Percentiles rank a stretch among this genome's conserved stretches.
Evolutionary conservation across 2,113 vertebrate genomes (phyloP).

Genomic region (Salminus brasiliensis): DNA sequence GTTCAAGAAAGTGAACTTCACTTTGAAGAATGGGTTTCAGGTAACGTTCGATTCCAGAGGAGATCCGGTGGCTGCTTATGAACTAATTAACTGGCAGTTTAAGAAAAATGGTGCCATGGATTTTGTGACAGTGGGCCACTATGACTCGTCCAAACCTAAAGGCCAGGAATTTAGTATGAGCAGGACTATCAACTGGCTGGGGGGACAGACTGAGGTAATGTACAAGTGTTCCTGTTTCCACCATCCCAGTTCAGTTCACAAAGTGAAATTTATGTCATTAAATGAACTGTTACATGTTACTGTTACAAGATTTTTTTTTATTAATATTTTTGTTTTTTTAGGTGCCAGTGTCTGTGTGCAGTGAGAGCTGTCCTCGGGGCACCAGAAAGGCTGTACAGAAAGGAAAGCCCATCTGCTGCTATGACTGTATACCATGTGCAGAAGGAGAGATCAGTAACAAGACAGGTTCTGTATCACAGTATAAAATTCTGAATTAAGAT

Average conservation of each 20-base stretch:
- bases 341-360: conserved; percentile 69
- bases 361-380: conserved; percentile 64
- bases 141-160: conserved; percentile 54
- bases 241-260: too few species aligned
- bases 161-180: conserved; percentile 60
- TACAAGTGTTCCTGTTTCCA: not conserved
- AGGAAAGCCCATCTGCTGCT: too few species aligned
- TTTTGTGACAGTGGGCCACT: conserved; percentile 63
- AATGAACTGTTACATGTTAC: too few species aligned
- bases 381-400: conserved; percentile 67
- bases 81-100: conserved; percentile 72
- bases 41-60: conserved; percentile 71
- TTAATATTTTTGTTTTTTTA: too few species aligned
- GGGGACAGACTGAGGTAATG: conserved; percentile 54
- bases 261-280: too few species aligned
- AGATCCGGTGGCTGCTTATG: conserved; percentile 68
- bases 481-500: not conserved
- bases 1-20: conserved; percentile 64
- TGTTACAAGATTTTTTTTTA: too few species aligned
- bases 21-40: conserved; percentile 61
- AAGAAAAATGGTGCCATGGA: conserved; percentile 44
- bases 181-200: conserved; percentile 64
- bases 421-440: too few species aligned
- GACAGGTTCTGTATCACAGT: conserved; percentile 60
- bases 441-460: conserved; percentile 73